A percentile compares a stretch with the other conserved stretches of the same genome.
Conservation (phyloP, 1,140 invertebrate species). For the Onthophagus taurus region DNA sequence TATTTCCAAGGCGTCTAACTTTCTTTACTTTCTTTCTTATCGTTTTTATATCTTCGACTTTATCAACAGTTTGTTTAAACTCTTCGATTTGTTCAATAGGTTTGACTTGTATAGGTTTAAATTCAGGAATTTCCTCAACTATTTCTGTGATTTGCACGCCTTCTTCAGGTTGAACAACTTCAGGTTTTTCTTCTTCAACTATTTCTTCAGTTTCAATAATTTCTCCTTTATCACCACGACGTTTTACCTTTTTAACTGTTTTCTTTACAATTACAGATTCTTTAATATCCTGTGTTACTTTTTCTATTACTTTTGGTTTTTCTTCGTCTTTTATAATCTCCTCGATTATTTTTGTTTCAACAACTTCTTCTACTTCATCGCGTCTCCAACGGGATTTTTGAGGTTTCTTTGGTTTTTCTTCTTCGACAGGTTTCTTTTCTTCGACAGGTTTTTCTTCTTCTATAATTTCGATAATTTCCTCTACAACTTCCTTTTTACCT, state of each 20-base stretch:
- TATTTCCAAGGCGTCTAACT: not conserved
- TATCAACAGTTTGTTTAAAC: not conserved
- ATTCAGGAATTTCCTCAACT: constrained; percentile 21
- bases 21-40: not conserved
- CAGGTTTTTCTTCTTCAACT: constrained; percentile 9
- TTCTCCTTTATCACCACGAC: not conserved
- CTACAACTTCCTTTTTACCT: constrained; percentile 18
- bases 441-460: constrained; percentile 7
- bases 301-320: too few relatives aligned
- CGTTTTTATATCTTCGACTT: not conserved
- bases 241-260: constrained; percentile 21
- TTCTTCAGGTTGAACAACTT: not conserved
- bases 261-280: not conserved
- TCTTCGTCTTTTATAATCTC: constrained; percentile 26
- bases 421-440: not conserved
- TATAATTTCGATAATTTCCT: constrained; percentile 23
- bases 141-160: constrained; percentile 18
- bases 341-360: too few relatives aligned
- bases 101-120: not conserved
- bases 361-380: too few relatives aligned
- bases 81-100: constrained; percentile 1
- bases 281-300: too few relatives aligned
- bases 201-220: constrained; percentile 3
- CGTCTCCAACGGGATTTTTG: too few relatives aligned
- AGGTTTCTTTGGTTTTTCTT: constrained; percentile 24